Evolutionary conservation across 2,113 vertebrate species (phyloP).

Genomic region (Hippocampus zosterae): DNA sequence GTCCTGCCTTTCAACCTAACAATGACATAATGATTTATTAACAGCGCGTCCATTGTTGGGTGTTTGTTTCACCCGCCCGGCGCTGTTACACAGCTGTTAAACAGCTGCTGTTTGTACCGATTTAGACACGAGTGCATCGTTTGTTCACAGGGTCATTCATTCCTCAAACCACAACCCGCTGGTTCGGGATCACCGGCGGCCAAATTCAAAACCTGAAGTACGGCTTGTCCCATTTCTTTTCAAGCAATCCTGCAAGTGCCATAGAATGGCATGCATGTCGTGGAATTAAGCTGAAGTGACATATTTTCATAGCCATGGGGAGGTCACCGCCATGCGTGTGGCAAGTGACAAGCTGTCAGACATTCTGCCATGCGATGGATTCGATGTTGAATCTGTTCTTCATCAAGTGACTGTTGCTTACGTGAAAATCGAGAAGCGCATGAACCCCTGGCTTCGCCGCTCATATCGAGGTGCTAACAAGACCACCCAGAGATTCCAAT

Average conservation of each 20-base stretch:
- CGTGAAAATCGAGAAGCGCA: slow-evolving; percentile 50
- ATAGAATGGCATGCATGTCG: background rate
- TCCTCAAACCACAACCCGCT: slow-evolving; percentile 55
- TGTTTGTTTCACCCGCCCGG: slow-evolving; percentile 32
- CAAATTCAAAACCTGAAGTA: slow-evolving; percentile 3
- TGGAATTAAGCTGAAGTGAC: slow-evolving; percentile 44
- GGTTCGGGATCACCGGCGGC: background rate
- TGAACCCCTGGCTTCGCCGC: slow-evolving; percentile 42
- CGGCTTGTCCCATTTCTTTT: slow-evolving; percentile 9
- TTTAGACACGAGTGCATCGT: slow-evolving; percentile 68
- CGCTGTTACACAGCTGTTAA: slow-evolving; percentile 70
- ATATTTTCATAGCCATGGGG: slow-evolving; percentile 36
- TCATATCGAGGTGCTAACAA: slow-evolving; percentile 51
- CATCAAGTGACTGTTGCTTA: slow-evolving; percentile 67
- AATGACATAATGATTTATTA: slow-evolving; percentile 71
- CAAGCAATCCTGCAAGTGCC: slow-evolving; percentile 38
- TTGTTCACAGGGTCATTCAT: slow-evolving; percentile 71
- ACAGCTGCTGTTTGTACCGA: slow-evolving; percentile 72
- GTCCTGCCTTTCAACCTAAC: slow-evolving; percentile 42
- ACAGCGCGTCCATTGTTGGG: slow-evolving; percentile 38
- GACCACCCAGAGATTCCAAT: slow-evolving; percentile 48
- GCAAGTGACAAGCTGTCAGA: slow-evolving; percentile 53
- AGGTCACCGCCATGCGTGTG: slow-evolving; percentile 22
- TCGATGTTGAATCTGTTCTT: slow-evolving; percentile 49
- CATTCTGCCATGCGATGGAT: slow-evolving; percentile 27